Conservation (phyloP, 1,140 invertebrate species). For the Cydia pomonella region DNA sequence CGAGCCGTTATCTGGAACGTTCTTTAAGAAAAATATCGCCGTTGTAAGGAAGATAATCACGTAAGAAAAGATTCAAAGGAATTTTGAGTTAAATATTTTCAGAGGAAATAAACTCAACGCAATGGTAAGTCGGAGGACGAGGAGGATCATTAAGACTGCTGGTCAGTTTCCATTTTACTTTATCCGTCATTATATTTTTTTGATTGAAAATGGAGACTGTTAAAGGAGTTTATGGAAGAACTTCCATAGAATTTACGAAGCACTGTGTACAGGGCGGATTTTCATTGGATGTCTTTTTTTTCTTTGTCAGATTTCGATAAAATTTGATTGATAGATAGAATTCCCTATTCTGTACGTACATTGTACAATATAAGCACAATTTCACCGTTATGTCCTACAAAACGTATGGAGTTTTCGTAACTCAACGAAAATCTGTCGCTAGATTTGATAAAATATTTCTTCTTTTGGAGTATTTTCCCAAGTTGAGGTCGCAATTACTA, state of each 20-base stretch:
- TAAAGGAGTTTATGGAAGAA: no score
- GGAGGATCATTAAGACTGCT: neutral
- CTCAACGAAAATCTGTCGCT: no score
- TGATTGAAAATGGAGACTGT: neutral
- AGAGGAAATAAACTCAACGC: neutral
- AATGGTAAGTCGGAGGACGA: neutral
- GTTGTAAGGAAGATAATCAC: neutral
- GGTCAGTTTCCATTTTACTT: neutral
- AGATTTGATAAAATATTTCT: no score
- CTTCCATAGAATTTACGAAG: no score
- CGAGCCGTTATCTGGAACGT: constrained; percentile 1
- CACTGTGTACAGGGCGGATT: no score
- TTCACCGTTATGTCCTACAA: no score
- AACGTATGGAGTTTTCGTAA: no score
- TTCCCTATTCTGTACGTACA: no score
- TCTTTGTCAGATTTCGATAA: no score
- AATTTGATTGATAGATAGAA: no score
- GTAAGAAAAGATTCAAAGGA: neutral
- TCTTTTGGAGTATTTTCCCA: neutral
- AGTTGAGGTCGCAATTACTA: neutral
- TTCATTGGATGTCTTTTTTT: no score
- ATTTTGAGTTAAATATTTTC: constrained; percentile 1
- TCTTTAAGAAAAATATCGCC: constrained; percentile 20
- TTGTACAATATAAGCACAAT: no score
- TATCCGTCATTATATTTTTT: neutral